Evolutionary conservation across 2,888 invertebrate species (phyloP), one percentile per base, ranked within the genome.

Genomic region (Lasius fuliginosus): DNA sequence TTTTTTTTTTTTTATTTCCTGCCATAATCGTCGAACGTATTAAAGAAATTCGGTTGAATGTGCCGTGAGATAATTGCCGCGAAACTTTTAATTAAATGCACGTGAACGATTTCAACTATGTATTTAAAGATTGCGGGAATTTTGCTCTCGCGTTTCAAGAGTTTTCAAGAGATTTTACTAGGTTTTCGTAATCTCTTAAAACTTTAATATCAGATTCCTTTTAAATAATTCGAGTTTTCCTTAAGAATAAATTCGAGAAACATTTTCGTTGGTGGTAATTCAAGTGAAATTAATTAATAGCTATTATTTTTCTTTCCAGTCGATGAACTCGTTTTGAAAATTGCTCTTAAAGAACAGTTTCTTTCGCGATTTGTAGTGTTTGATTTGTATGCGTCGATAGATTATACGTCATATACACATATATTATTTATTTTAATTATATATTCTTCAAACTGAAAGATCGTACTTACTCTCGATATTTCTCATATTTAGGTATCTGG

Each of bases 31-130:
- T 46, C 60, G 46, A 27, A 36, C 23, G 27, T 23, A 15, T 46
- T 76, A 27, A 71, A 60, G 18, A 56, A 30, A 30, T 53, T 79
- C 33, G 30, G 67, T 56, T 77, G 68, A 79, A 12, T 46, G 46
- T 40, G 12, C 40, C 58, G 42, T 58, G 33, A 42, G 46, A 33
- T 68, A 77, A 58, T 77, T 40, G 12, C n/a, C n/a, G 68, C 40
- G 42, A 81, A 81, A 81, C 60, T 81, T 81, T 81, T 81, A 81
- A 81, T 81, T 60, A 58, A 71, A 79, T 42, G 33, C 30, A 23
- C 42, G 30, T 15, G 12, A 71, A 46, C 23, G 15, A 27, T 53
- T 60, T 60, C 53, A 73, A 71, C 60, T 49, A 60, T 81, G 60
- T 81, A 49, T 79, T 42, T 69, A 69, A 71, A 81, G 36, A 40